Evolutionary conservation across 1,140 invertebrate species (phyloP).

Genomic region (Drosophila neocordata): DNA sequence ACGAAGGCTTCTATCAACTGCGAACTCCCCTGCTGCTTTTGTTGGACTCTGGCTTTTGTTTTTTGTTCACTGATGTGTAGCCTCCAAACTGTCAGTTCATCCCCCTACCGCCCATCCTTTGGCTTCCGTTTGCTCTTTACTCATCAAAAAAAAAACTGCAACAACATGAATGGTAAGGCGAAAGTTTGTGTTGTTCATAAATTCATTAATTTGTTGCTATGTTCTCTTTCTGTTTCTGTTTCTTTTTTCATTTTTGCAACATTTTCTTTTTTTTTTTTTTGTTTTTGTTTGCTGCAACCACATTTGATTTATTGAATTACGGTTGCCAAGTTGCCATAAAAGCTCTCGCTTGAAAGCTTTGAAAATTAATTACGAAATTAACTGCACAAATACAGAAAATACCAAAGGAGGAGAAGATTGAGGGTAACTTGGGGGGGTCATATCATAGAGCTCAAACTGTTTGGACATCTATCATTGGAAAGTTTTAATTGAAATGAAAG

Average conservation of each 20-base stretch:
- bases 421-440: not conserved
- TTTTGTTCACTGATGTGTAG: constrained; percentile 55
- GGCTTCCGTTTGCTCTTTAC: not conserved
- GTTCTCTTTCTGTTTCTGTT: constrained; percentile 22
- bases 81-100: constrained; percentile 47
- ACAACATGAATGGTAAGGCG: constrained; percentile 52
- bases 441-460: constrained; percentile 2
- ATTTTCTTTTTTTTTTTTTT: constrained; percentile 9
- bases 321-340: constrained; percentile 68
- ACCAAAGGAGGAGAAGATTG: no score
- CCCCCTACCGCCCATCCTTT: not conserved
- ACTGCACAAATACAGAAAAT: constrained; percentile 29
- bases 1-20: constrained; percentile 20
- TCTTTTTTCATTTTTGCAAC: not conserved
- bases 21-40: constrained; percentile 40
- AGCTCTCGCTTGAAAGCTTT: constrained; percentile 63
- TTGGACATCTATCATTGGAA: constrained; percentile 1
- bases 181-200: constrained; percentile 74
- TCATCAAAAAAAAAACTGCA: constrained; percentile 33
- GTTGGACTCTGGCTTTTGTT: constrained; percentile 29
- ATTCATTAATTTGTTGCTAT: constrained; percentile 75
- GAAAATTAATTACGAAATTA: constrained; percentile 77
- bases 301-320: constrained; percentile 80
- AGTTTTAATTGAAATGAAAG: constrained; percentile 18
- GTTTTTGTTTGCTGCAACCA: constrained; percentile 49